Base-by-base conservation (phyloP, 2,797 vertebrate genomes). In the Gymnodraco acuticeps region DNA sequence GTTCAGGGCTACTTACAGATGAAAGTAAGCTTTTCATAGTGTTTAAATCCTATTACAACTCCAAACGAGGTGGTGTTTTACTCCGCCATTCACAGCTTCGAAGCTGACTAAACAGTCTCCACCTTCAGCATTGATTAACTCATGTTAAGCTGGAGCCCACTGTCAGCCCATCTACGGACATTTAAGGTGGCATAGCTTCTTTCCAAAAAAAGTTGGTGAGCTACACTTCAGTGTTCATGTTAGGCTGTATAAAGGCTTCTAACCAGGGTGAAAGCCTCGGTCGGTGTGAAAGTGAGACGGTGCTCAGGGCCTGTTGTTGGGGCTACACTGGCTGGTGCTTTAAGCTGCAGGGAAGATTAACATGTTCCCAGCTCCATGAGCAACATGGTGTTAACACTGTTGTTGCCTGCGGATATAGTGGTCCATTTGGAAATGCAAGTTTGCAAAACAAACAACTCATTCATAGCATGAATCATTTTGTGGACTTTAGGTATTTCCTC, bases 11-110 rank as follows among this genome's bases (percentile, higher is more conserved):
- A 2, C 84, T 85, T 73, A 78, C 83, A 88, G 62, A 89, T 88
- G 85, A 91, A 91, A 88, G 88, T 73, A 84, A 89, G 81, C 83
- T 77, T 84, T 87, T 75, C 80, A 31, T 54, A 68, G 71, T 56
- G 73, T 82, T 82, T 79, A 47, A 90, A 92, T 89, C 88, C 86
- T 82, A 86, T 90, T 90, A 88, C 13, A 27, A 70, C 77, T 83
- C 84, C 70, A 84, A 80, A 85, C 38, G 67, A 60, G 20, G 19
- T 23, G 16, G 45, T 75, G 72, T 86, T 86, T 76, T 61, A 85
- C 82, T 75, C 70, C 54, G n/a, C 27, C 50, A 27, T 80, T 81
- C 81, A 76, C 73, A 63, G 75, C 53, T 63, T 31, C 48, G 6
- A 54, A 75, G 74, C 86, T 77, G 77, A 82, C 85, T 48, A 82